Base-by-base conservation (phyloP, 2,888 invertebrate genomes). In the Leptinotarsa haldemani region DNA sequence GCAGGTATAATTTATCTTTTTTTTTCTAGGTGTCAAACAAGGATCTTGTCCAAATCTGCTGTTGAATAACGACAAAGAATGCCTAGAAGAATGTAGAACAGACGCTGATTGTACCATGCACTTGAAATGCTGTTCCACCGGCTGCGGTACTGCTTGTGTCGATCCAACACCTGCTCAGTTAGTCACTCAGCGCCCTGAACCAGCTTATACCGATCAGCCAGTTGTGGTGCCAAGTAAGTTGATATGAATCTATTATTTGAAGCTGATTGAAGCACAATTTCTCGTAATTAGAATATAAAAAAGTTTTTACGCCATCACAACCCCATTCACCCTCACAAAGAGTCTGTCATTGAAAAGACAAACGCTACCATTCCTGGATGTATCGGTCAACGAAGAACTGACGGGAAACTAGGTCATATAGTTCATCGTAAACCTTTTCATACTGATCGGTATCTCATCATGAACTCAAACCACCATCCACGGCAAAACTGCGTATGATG, bases 101-200 rank as follows among this genome's bases (percentile, higher is more conserved):
- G 97, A 97, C 85, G 94, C 94, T 0, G 95, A 96, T 84, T 97
- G 97, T 85, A 87, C 91, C 16, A 92, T 92, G 48, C 91, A 91
- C 30, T 90, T 92, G 84, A 97, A 97, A 87, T 97, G 97, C 85
- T 97, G 97, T 86, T 87, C 88, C 77, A 92, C 92, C 81, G 95
- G 94, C 68, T 97, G 97, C 86, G 93, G 93, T 58, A 89, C 90
- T 40, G 89, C 92, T 40, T 97, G 97, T 84, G 87, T 92, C 3
- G 89, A 88, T 73, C 92, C 93, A 79, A 13, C 80, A 82, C 87
- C 86, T 40, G 82, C 80, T 40, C 81, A 84, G 72, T 78, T 83
- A 46, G 81, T 84, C 4, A 88, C 88, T 0, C 85, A 86, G 46
- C 81, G 86, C 1, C 85, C 88, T 52, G 87, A 87, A 47, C 88